Conservation (phyloP, 2,113 vertebrate species). For the Callospermophilus lateralis region DNA sequence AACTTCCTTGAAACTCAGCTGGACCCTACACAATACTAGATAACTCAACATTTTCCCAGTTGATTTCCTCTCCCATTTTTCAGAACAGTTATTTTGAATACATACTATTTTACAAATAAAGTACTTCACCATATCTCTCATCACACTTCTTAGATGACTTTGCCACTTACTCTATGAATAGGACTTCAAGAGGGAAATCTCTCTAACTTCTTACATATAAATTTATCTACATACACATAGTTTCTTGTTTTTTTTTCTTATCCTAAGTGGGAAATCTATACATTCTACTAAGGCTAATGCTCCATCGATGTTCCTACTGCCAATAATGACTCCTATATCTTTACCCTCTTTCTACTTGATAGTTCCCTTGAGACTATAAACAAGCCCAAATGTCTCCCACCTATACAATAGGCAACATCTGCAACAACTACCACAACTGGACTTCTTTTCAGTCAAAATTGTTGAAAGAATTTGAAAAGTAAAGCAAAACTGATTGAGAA, state of each 20-base stretch:
- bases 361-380: slow-evolving; percentile 3
- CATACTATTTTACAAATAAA: not conserved
- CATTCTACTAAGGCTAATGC: too few relatives aligned
- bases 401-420: not conserved
- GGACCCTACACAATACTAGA: not conserved
- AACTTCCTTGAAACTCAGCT: not conserved
- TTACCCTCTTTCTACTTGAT: not conserved
- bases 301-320: not conserved
- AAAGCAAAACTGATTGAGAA: slow-evolving; percentile 17
- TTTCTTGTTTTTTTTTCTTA: too few relatives aligned
- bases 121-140: not conserved
- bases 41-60: not conserved
- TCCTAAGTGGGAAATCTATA: too few relatives aligned
- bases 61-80: not conserved
- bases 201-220: not conserved
- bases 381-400: not conserved
- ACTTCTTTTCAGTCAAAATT: not conserved
- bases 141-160: not conserved
- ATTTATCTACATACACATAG: not conserved
- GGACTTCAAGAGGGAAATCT: not conserved
- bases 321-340: not conserved
- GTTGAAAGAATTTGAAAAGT: slow-evolving; percentile 13
- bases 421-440: not conserved
- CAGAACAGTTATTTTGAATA: slow-evolving; percentile 38
- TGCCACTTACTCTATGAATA: not conserved